Base-by-base conservation (phyloP, 2,113 vertebrate species). In the Oceanites oceanicus region DNA sequence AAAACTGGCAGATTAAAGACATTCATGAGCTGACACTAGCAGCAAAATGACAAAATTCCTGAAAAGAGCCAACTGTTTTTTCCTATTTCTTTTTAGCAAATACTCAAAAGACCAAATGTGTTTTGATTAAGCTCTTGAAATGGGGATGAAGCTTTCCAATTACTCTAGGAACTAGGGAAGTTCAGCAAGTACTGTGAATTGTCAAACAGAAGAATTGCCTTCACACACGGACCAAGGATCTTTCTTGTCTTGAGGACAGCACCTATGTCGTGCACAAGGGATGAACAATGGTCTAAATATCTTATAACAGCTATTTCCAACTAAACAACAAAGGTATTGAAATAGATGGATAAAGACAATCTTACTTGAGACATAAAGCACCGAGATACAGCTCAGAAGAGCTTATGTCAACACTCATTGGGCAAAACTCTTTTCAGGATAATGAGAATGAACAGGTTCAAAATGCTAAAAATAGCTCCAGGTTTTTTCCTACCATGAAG, bases 381-480 rank as follows among this genome's bases (percentile, higher is more conserved):
- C 0, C 34, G 74, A 91, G 62, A 76, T 68, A 73, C 36, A 88
- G 87, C 81, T 94, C 93, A 87, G 83, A 83, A 94, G 61, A 71
- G 76, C 90, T 96, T 87, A 87, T 65, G 81, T 93, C 95, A 96
- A 58, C 68, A 92, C 30, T 87, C 49, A 76, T 40, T 25, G 84
- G 47, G 62, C 61, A 96, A 63, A 96, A 85, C 36, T 78, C 91
- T 75, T 63, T 44, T 68, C 87, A 93, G 74, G 79, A 81, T 93
- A 96, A 94, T 63, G 61, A 93, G 65, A 93, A 92, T 45, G 34
- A 94, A 91, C 56, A 91, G 86, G 44, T 91, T 93, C 68, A 94
- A 90, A 94, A 92, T 2, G 30, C 86, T 92, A 95, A 92, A 91
- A 94, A 94, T 87, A 96, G 65, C 58, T 88, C 22, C 38, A 44